Evolutionary conservation across 2,113 vertebrate species (phyloP).

Genomic region (Ptilonorhynchus violaceus): DNA sequence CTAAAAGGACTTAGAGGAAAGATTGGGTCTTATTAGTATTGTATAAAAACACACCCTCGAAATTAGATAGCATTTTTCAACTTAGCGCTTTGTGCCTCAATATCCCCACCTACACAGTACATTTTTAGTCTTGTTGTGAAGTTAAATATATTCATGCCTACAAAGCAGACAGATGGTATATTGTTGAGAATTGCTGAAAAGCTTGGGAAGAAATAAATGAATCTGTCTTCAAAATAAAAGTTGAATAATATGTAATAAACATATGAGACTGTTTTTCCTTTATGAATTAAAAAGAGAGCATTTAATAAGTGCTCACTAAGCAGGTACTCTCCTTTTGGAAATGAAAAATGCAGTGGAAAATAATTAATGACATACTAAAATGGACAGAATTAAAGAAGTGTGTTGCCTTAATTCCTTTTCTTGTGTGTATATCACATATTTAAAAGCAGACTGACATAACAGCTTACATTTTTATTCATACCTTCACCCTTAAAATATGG

Average conservation of each 20-base stretch:
- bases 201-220: not conserved
- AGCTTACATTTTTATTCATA: not conserved
- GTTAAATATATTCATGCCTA: slow-evolving; percentile 16
- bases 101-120: not conserved
- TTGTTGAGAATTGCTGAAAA: slow-evolving; percentile 38
- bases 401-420: not conserved
- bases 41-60: rapidly evolving
- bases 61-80: not conserved
- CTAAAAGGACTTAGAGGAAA: not conserved
- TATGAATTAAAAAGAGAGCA: not conserved
- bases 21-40: too few species aligned
- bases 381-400: not conserved
- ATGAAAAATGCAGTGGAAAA: not conserved
- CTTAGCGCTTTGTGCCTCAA: not conserved
- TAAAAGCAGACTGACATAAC: not conserved
- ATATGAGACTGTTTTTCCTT: not conserved
- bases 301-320: not conserved
- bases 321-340: not conserved
- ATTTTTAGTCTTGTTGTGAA: not conserved
- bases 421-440: not conserved
- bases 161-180: slow-evolving; percentile 14
- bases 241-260: slow-evolving; percentile 27
- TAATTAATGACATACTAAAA: not conserved
- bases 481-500: not conserved
- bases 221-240: slow-evolving; percentile 32